Conservation (phyloP, 2,113 vertebrate species). For the Beaufortia kweichowensis region DNA sequence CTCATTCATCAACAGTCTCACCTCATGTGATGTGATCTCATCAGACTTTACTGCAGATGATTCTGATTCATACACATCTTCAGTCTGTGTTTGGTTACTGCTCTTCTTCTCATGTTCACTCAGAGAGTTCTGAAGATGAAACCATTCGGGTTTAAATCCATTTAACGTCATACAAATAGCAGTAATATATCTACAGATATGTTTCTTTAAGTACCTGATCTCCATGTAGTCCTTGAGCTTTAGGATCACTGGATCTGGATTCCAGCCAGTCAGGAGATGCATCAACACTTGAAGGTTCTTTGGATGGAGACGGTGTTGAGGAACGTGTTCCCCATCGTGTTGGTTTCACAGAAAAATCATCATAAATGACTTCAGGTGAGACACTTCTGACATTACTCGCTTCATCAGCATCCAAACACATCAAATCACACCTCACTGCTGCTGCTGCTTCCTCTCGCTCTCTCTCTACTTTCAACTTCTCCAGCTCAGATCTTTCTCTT, state of each 20-base stretch:
- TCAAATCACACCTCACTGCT: conserved; percentile 37
- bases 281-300: background rate
- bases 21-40: background rate
- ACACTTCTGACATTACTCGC: background rate
- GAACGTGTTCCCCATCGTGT: conserved; percentile 54
- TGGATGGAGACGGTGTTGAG: background rate
- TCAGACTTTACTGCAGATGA: background rate
- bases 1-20: background rate
- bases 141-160: background rate
- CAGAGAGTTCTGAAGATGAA: background rate
- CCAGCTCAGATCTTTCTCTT: background rate
- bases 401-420: conserved; percentile 55
- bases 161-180: too few species aligned
- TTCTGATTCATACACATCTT: background rate
- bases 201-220: background rate
- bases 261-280: background rate
- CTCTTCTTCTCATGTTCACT: background rate
- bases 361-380: conserved; percentile 31
- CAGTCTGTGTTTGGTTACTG: background rate
- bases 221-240: background rate
- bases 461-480: background rate
- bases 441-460: background rate
- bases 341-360: conserved; percentile 66
- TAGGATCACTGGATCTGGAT: background rate
- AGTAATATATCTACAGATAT: too few species aligned